Evolutionary conservation across 64 coral and sea anemone genomes (phyloP).

Genomic region (Dendronephthya gigantea): DNA sequence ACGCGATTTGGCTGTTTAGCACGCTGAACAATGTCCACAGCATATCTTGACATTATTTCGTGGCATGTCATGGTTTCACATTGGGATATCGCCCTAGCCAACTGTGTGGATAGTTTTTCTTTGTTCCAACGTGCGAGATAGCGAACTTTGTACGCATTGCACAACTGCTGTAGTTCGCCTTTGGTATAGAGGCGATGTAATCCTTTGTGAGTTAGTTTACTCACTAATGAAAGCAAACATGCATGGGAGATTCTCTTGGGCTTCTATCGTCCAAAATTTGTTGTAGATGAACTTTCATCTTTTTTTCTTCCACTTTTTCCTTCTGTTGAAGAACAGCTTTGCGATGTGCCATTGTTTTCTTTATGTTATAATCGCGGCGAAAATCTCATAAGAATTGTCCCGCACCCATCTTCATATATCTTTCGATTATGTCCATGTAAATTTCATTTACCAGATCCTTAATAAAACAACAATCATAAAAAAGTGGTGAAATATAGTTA

Average conservation of each 20-base stretch:
- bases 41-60: background rate
- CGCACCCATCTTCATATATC: conserved; percentile 53
- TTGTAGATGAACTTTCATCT: background rate
- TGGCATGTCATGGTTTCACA: background rate
- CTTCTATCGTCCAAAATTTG: background rate
- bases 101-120: background rate
- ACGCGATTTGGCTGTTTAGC: background rate
- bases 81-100: background rate
- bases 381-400: conserved; percentile 41
- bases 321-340: conserved; percentile 23
- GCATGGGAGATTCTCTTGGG: background rate
- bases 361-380: background rate
- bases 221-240: background rate
- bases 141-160: background rate
- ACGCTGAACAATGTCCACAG: background rate
- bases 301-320: conserved; percentile 17
- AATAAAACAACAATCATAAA: background rate
- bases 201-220: background rate
- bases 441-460: conserved; percentile 25
- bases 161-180: background rate
- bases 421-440: background rate
- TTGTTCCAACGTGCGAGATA: background rate
- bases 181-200: background rate
- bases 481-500: too few relatives aligned
- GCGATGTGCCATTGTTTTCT: conserved; percentile 31